Percentiles rank a stretch among this genome's conserved stretches.
phyloP scores from a whole-genome alignment of 2,113 vertebrate genomes.

The Elephas maximus region DNA sequence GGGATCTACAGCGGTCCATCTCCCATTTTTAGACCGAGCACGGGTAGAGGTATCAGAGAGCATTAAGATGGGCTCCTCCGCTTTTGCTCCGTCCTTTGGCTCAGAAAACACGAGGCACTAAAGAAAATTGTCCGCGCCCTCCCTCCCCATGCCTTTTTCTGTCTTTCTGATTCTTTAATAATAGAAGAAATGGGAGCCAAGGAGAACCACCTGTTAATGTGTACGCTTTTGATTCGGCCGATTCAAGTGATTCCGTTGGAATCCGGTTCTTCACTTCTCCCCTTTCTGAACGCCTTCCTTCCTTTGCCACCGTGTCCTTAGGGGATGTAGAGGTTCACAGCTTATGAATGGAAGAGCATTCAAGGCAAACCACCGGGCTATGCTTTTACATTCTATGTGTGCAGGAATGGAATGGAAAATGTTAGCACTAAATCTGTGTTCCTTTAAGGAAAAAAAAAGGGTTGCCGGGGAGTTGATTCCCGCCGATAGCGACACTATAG shows the following conservation, averaged over 20 bases:
- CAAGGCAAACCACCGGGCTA: not conserved
- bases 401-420: not conserved
- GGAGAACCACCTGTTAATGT: rapidly evolving
- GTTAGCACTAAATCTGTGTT: not conserved
- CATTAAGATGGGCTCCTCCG: not conserved
- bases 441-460: too few relatives aligned
- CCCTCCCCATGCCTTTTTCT: too few relatives aligned
- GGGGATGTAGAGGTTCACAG: not conserved
- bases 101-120: not conserved
- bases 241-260: too few relatives aligned
- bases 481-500: too few relatives aligned
- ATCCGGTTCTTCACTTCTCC: not conserved
- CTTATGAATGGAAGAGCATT: not conserved
- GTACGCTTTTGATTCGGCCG: too few relatives aligned
- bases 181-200: not conserved
- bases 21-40: not conserved
- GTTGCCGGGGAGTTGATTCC: too few relatives aligned
- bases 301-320: not conserved
- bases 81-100: not conserved
- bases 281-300: not conserved
- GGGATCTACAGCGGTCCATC: too few relatives aligned
- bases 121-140: not conserved
- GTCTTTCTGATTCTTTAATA: too few relatives aligned
- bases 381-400: not conserved
- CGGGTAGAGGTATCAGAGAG: not conserved